A percentile compares a stretch with the other conserved stretches of the same genome.
Evolutionary conservation across 2,113 vertebrate genomes (phyloP).

Genomic region (Salminus brasiliensis): DNA sequence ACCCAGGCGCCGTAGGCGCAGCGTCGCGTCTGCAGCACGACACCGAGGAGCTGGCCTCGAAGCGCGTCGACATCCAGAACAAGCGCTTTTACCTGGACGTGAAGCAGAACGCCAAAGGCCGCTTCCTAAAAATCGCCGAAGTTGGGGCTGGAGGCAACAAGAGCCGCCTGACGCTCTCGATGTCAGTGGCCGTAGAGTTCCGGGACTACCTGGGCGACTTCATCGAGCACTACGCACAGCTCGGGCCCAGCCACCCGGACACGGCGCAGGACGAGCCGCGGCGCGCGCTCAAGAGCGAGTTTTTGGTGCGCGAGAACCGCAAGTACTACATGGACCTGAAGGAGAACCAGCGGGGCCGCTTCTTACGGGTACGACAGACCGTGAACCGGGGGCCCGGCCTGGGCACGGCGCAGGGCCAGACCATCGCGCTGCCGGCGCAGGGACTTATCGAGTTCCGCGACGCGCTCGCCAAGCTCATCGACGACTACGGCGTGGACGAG

Average conservation of each 20-base stretch:
- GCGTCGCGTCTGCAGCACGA: slow-evolving; percentile 91
- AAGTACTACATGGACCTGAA: slow-evolving; percentile 99
- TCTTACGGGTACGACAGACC: slow-evolving; percentile 97
- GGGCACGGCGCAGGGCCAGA: slow-evolving; percentile 97
- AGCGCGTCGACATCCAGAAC: slow-evolving; percentile 96
- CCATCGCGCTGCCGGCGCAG: slow-evolving; percentile 95
- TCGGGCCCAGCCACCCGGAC: slow-evolving; percentile 94
- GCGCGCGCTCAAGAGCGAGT: slow-evolving; percentile 97
- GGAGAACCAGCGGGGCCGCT: slow-evolving; percentile 98
- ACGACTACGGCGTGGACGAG: slow-evolving; percentile 97
- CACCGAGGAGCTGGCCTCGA: slow-evolving; percentile 94
- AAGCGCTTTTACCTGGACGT: slow-evolving; percentile 97
- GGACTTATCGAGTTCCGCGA: slow-evolving; percentile 98
- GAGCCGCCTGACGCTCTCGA: slow-evolving; percentile 94
- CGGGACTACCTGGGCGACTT: slow-evolving; percentile 98
- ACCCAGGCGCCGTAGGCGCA: slow-evolving; percentile 80
- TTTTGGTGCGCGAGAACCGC: slow-evolving; percentile 97
- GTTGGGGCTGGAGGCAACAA: slow-evolving; percentile 93
- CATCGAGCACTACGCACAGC: slow-evolving; percentile 98
- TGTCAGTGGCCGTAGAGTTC: slow-evolving; percentile 97
- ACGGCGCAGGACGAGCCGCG: slow-evolving; percentile 93
- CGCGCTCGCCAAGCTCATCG: slow-evolving; percentile 96
- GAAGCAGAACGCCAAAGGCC: slow-evolving; percentile 96
- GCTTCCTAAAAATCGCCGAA: slow-evolving; percentile 96
- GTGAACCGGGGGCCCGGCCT: slow-evolving; percentile 96